Base-by-base conservation (phyloP, 53 echinoderm and acorn worm species). In the Luidia sarsii region DNA sequence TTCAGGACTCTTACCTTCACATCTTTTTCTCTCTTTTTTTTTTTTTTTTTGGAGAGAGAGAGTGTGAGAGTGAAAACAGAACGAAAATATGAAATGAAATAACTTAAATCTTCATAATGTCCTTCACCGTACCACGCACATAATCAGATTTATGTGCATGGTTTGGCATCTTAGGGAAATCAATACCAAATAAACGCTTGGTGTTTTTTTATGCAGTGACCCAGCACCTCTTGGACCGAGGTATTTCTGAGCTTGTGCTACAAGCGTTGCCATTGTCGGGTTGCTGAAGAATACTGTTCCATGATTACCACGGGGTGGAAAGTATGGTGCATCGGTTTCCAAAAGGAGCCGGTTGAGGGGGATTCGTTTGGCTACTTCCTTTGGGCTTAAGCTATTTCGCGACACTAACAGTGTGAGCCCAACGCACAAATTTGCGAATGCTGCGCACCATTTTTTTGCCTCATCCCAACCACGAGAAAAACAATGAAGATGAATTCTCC, bases 401-500 rank as follows among this genome's bases (percentile, higher is more conserved):
- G 22, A 10, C 1, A 65, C 21, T 2, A 65, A 32, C 15, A 33
- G 65, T 8, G 65, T 65, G 39, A 65, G 65, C 0, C 65, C 41
- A 2, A 61, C 25, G 33, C 1, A 61, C 13, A 61, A 28, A 7
- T 65, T 65, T 0, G 65, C 39, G 14, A 70, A 70, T 15, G 31
- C 7, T 0, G 10, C 18, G 32, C 52, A 70, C 71, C 53, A 70
- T 48, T 33, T 51, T 20, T 11, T 50, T 4, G 71, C 49, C 33
- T 5, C 24, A 34, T 34, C 4, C 71, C 30, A 70, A 16, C 1
- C 19, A 1, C 24, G 0, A 14, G 52, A 45, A 35, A 33, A 52
- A 51, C 71, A 70, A 21, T 51, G 71, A 2, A 52, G 51, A 36
- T 70, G 53, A 31, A 70, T 70, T 15, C 24, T 52, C 71, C 52